phyloP scores from a whole-genome alignment of 2,113 vertebrate genomes.

The Diphyllodes magnificus region DNA sequence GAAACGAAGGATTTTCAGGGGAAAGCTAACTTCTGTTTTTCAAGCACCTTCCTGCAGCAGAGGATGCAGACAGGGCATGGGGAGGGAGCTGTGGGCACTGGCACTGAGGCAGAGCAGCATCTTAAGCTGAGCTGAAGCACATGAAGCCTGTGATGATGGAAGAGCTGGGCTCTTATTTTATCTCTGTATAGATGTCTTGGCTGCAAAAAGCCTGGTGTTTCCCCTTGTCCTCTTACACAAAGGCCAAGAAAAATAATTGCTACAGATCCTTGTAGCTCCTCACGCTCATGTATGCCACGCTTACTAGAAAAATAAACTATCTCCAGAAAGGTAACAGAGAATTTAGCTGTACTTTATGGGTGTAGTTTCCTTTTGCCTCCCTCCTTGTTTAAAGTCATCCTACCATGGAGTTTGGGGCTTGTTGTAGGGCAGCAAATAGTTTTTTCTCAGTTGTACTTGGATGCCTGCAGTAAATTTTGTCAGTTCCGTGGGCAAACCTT shows the following conservation, averaged over 20 bases:
- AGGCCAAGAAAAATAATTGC: constrained; percentile 8
- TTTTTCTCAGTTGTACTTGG: neutral
- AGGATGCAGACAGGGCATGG: neutral
- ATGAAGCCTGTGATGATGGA: neutral
- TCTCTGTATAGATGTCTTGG: neutral
- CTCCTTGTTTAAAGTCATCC: neutral
- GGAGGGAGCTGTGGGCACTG: neutral
- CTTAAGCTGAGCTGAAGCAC: neutral
- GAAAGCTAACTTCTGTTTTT: neutral
- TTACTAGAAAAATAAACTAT: neutral
- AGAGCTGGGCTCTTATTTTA: neutral
- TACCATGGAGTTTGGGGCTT: neutral
- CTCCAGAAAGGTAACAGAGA: neutral
- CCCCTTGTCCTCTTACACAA: neutral
- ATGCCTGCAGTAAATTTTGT: neutral
- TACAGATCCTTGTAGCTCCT: neutral
- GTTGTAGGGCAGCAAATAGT: neutral
- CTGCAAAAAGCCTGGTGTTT: neutral
- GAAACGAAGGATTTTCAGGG: neutral
- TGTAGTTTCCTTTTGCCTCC: neutral
- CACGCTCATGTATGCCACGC: fast-evolving
- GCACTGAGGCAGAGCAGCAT: neutral
- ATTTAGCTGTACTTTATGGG: neutral
- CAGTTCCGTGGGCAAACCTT: neutral
- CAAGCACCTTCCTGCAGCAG: neutral